Conservation (phyloP, 2,113 vertebrate species). For the Ranitomeya variabilis region DNA sequence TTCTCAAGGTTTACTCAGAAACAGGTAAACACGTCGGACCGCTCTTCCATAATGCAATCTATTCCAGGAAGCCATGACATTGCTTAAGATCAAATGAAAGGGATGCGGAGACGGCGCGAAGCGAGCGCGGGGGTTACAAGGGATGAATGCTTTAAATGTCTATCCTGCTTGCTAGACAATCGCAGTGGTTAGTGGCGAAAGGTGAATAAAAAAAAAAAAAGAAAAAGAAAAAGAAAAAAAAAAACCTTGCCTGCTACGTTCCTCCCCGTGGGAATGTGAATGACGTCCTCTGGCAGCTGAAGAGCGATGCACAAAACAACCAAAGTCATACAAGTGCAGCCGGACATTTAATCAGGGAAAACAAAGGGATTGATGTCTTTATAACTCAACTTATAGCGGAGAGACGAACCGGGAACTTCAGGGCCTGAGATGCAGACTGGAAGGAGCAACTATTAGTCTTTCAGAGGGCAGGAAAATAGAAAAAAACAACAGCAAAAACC, state of each 20-base stretch:
- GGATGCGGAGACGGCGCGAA: neutral
- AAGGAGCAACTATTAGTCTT: neutral
- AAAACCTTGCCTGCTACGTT: neutral
- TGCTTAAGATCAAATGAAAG: constrained; percentile 24
- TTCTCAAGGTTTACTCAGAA: constrained; percentile 24
- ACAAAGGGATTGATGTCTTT: neutral
- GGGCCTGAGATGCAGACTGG: neutral
- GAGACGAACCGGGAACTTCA: neutral
- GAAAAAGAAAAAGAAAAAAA: neutral
- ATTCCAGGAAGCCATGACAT: constrained; percentile 29
- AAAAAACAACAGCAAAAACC: neutral
- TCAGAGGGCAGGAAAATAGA: neutral
- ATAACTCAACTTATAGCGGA: neutral
- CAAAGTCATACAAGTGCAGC: constrained; percentile 25
- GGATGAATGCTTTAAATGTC: constrained; percentile 20
- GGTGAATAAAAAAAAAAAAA: neutral
- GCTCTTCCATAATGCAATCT: neutral
- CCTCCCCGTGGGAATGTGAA: constrained; percentile 3
- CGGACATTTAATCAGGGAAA: constrained; percentile 22
- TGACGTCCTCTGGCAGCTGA: constrained; percentile 26
- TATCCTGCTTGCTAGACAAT: constrained; percentile 15
- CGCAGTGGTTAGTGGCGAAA: neutral
- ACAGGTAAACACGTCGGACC: constrained; percentile 18
- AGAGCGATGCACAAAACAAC: constrained; percentile 5
- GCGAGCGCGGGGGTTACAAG: constrained; percentile 13